phyloP scores from a whole-genome alignment of 2,888 invertebrate genomes.

The Trissoscelio sp. region DNA sequence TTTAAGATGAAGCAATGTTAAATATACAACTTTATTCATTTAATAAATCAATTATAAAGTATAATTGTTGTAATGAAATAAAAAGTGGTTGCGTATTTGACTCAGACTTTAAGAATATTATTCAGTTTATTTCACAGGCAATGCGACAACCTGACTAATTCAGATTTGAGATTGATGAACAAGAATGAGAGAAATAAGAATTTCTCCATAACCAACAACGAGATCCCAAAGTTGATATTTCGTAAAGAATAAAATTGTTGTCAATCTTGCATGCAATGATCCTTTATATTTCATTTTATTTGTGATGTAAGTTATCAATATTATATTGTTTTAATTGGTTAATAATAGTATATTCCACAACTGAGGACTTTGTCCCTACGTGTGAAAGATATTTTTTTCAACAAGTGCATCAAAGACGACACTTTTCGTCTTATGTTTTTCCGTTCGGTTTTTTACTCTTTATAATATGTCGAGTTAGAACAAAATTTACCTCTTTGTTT shows the following conservation, averaged over 20 bases:
- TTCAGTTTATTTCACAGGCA: constrained; percentile 82
- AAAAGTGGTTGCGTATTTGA: constrained; percentile 55
- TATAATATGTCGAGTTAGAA: too few relatives aligned
- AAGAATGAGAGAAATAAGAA: constrained; percentile 74
- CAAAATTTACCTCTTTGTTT: too few relatives aligned
- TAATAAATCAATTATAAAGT: constrained; percentile 1
- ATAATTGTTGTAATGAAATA: constrained; percentile 18
- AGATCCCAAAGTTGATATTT: constrained; percentile 71
- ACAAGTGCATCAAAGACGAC: too few relatives aligned
- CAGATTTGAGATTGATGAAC: constrained; percentile 78
- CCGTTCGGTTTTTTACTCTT: too few relatives aligned
- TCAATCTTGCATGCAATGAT: constrained; percentile 64
- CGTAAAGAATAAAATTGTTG: constrained; percentile 58
- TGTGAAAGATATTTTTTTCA: too few relatives aligned
- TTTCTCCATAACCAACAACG: constrained; percentile 77
- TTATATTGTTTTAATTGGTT: too few relatives aligned
- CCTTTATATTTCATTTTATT: constrained; percentile 20
- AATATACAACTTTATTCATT: too few relatives aligned
- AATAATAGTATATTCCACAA: too few relatives aligned
- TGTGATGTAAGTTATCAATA: constrained; percentile 32
- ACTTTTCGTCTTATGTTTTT: too few relatives aligned
- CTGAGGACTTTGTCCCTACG: too few relatives aligned
- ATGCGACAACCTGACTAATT: constrained; percentile 79
- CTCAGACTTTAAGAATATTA: constrained; percentile 72
- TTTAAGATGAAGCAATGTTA: too few relatives aligned